Evolutionary conservation across 2,797 vertebrate genomes (phyloP).

Genomic region (Vultur gryphus): DNA sequence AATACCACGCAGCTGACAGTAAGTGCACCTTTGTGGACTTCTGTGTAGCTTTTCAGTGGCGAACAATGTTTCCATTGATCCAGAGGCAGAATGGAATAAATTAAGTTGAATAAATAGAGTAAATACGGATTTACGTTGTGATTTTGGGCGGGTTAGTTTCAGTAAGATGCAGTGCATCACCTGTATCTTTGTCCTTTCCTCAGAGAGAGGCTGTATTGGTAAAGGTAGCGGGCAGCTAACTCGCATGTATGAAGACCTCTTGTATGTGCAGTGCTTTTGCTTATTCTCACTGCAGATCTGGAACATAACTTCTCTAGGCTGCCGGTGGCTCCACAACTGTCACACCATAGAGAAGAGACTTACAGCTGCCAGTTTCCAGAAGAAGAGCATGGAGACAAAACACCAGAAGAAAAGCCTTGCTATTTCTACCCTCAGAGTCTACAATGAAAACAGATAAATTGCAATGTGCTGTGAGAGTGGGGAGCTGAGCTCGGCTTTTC

Average conservation of each 20-base stretch:
- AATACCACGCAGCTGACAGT: background rate
- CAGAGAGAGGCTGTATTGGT: background rate
- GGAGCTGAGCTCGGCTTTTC: background rate
- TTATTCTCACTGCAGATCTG: background rate
- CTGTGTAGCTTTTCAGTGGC: background rate
- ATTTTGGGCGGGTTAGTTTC: background rate
- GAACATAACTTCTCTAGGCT: background rate
- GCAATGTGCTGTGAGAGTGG: background rate
- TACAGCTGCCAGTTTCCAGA: conserved; percentile 75
- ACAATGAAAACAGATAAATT: background rate
- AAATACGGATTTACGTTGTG: rapidly evolving
- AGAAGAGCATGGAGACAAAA: conserved; percentile 71
- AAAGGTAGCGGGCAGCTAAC: background rate
- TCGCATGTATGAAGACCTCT: background rate
- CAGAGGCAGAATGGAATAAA: background rate
- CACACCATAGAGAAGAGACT: background rate
- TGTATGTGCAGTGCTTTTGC: background rate
- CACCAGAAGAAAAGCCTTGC: conserved; percentile 22
- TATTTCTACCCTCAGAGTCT: background rate
- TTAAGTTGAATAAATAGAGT: background rate
- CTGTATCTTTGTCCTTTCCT: background rate
- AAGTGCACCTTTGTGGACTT: background rate
- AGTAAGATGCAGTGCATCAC: background rate
- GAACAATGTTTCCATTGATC: background rate
- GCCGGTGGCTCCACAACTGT: background rate